phyloP scores from a whole-genome alignment of 2,797 vertebrate genomes.

The Lates japonicus region DNA sequence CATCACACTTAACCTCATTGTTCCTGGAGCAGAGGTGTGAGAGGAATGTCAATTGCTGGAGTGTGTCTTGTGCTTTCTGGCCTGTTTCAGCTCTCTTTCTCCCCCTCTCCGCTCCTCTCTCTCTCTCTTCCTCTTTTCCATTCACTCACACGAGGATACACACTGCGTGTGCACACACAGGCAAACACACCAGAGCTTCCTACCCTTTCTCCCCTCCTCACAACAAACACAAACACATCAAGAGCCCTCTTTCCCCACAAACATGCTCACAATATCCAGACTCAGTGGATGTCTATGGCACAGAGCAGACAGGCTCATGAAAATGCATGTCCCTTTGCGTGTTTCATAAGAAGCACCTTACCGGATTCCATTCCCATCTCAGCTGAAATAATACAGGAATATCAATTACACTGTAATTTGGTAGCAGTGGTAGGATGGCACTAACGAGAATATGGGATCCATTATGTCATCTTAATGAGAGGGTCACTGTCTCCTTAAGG shows the following conservation, averaged over 20 bases:
- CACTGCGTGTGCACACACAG: constrained; percentile 41
- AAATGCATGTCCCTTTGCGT: constrained; percentile 82
- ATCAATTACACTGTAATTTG: constrained; percentile 81
- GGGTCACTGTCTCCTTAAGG: constrained; percentile 62
- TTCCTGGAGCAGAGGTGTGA: constrained; percentile 81
- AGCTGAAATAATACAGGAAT: constrained; percentile 77
- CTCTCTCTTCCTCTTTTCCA: constrained; percentile 18
- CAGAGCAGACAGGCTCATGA: constrained; percentile 77
- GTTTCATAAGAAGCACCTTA: constrained; percentile 83
- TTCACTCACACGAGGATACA: constrained; percentile 29
- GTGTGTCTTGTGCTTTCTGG: constrained; percentile 65
- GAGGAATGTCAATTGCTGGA: constrained; percentile 84
- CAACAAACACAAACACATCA: constrained; percentile 70
- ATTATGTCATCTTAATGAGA: constrained; percentile 65
- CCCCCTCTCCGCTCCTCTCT: constrained; percentile 19
- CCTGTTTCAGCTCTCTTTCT: constrained; percentile 56
- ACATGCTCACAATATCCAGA: constrained; percentile 63
- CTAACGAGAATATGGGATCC: constrained; percentile 59
- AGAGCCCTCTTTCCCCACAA: constrained; percentile 56
- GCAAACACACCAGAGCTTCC: constrained; percentile 58
- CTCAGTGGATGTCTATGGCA: constrained; percentile 60
- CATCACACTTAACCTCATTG: constrained; percentile 85
- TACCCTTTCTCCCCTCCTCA: constrained; percentile 39
- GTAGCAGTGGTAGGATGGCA: constrained; percentile 57
- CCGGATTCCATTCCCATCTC: constrained; percentile 79